Evolutionary conservation across 1,140 invertebrate species (phyloP).

Genomic region (Euwallacea similis): DNA sequence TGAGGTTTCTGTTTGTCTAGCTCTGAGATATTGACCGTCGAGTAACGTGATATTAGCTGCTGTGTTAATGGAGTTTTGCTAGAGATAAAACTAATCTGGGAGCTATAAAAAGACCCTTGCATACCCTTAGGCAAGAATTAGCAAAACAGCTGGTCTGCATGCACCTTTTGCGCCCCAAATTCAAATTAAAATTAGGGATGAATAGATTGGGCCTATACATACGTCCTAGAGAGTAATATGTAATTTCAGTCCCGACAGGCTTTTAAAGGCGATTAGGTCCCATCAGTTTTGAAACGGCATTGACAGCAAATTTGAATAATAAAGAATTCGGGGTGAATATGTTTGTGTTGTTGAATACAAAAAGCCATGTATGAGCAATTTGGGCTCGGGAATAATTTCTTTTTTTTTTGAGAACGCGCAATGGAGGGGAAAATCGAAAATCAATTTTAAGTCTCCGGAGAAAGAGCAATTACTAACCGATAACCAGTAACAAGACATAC

Average conservation of each 20-base stretch:
- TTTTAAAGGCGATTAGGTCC: slow-evolving; percentile 26
- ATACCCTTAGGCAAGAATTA: slow-evolving; percentile 8
- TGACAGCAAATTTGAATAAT: slow-evolving; percentile 32
- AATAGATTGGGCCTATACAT: slow-evolving; percentile 19
- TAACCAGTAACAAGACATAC: too few species aligned
- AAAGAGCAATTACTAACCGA: too few species aligned
- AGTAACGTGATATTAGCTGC: background rate
- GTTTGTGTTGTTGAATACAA: slow-evolving; percentile 22
- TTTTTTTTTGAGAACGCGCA: background rate
- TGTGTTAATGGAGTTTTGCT: background rate
- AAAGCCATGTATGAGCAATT: slow-evolving; percentile 26
- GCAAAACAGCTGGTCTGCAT: slow-evolving; percentile 20
- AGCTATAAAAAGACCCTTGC: background rate
- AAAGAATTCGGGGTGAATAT: slow-evolving; percentile 28
- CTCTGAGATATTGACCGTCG: slow-evolving; percentile 8
- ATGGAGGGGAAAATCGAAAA: background rate
- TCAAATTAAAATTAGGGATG: slow-evolving; percentile 29
- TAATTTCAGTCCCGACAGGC: slow-evolving; percentile 26
- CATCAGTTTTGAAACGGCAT: slow-evolving; percentile 16
- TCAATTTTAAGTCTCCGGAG: too few species aligned
- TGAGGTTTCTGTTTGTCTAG: slow-evolving; percentile 3
- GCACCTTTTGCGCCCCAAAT: slow-evolving; percentile 16
- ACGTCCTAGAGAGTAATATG: slow-evolving; percentile 10
- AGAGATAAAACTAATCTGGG: background rate
- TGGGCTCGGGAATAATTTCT: background rate